Base-by-base conservation (phyloP, 2,113 vertebrate genomes). In the Carettochelys insculpta region DNA sequence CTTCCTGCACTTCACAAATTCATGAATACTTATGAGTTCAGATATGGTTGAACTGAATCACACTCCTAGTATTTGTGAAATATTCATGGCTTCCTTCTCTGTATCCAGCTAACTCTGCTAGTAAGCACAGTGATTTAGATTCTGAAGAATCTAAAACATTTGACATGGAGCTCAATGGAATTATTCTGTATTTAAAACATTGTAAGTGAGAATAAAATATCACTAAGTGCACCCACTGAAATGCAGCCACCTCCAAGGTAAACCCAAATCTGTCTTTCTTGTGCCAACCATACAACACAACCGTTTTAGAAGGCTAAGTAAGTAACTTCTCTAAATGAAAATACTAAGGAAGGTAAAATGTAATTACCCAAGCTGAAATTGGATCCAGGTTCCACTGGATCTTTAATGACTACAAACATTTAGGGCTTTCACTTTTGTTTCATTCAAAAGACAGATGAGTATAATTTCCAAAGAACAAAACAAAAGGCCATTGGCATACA, bases 371-470 rank as follows among this genome's bases (percentile, higher is more conserved):
- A 73, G 48, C 77, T 92, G 93, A 87, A 97, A 95, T 1, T 87
- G 89, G 81, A 94, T 61, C 85, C 58, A 83, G 82, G 85, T 86
- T 93, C 90, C 87, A 52, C 84, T 54, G 68, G 82, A 73, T 87
- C 90, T 85, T 86, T 94, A 94, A 94, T 80, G 89, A 92, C 83
- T 87, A 95, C 22, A 84, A 92, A 50, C 78, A 85, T 95, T 95
- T 54, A 95, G 78, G 77, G 76, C 80, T 93, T 96, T 93, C 83
- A 90, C 86, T 92, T 77, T 91, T 93, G 84, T 88, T 88, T 91
- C 82, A 81, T 96, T 97, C 82, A 80, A 91, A 92, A 92, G 93
- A 96, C 68, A 88, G 93, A 96, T 80, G 80, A 94, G 56, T 25
- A 85, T 82, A 43, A 83, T 93, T 96, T 61, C 61, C 16, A 4